Conservation (phyloP, 1,140 invertebrate genomes). For the Papilio machaon region DNA sequence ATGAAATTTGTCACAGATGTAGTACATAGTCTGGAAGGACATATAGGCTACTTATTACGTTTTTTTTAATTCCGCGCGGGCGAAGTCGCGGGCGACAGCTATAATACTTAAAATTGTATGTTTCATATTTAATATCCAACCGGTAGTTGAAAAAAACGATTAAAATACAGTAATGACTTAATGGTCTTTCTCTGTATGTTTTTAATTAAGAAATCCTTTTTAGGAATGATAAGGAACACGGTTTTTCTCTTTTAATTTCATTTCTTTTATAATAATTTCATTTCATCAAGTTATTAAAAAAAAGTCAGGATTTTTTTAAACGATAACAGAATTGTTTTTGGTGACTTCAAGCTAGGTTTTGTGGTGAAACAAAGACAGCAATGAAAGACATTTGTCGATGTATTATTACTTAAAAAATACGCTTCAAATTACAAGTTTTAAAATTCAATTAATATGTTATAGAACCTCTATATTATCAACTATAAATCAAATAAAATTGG, state of each 20-base stretch:
- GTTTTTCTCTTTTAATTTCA: background rate
- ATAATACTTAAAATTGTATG: background rate
- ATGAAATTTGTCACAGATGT: too few relatives aligned
- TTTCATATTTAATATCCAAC: background rate
- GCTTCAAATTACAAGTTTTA: too few relatives aligned
- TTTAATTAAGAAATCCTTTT: slow-evolving; percentile 19
- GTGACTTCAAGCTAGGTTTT: too few relatives aligned
- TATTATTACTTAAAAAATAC: too few relatives aligned
- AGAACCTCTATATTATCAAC: too few relatives aligned
- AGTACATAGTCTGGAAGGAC: too few relatives aligned
- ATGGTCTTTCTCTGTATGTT: slow-evolving; percentile 17
- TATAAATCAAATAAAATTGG: too few relatives aligned
- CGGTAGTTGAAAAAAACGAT: slow-evolving; percentile 8
- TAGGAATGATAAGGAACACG: background rate
- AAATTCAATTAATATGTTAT: too few relatives aligned
- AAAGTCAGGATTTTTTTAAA: background rate
- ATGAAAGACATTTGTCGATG: too few relatives aligned
- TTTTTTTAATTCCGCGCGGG: too few relatives aligned
- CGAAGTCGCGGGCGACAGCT: background rate
- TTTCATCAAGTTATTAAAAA: background rate
- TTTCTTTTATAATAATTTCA: background rate
- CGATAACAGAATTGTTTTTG: background rate
- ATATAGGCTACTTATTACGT: too few relatives aligned
- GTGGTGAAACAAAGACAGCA: too few relatives aligned
- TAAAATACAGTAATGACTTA: slow-evolving; percentile 11